These are phyloP conservation scores for Pristionchus entomophagus DNA, from an alignment of 2,888 invertebrate species.

Conservation along the genomic window DNA sequence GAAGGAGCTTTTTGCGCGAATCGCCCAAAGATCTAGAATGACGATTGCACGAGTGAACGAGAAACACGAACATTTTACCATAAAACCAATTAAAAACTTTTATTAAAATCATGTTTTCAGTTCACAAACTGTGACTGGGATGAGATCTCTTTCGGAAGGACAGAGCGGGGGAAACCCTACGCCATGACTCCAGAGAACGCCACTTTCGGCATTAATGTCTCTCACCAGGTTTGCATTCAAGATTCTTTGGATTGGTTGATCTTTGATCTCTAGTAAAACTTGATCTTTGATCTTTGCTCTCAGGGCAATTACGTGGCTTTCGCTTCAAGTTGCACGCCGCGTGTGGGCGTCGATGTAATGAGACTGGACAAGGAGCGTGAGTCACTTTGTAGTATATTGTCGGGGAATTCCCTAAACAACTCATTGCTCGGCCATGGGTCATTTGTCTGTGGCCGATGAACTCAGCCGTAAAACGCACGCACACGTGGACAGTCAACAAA, in stretches of 20 bases:
- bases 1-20: background rate
- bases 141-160: conserved; percentile 71
- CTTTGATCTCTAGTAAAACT: background rate
- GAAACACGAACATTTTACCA: too few species aligned
- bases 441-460: too few species aligned
- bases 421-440: too few species aligned
- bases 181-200: conserved; percentile 64
- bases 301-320: conserved; percentile 75
- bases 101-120: background rate
- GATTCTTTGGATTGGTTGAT: too few species aligned
- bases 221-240: conserved; percentile 74
- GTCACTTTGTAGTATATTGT: conserved; percentile 49
- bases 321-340: conserved; percentile 70
- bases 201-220: conserved; percentile 71
- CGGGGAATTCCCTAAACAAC: too few species aligned
- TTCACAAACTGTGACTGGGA: conserved; percentile 70
- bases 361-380: conserved; percentile 70
- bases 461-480: too few species aligned
- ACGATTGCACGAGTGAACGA: background rate
- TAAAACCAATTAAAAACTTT: too few species aligned
- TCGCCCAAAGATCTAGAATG: conserved; percentile 8
- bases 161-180: conserved; percentile 74
- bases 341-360: conserved; percentile 75
- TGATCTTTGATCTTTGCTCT: too few species aligned
- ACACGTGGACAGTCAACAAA: too few species aligned